Evolutionary conservation across 2,797 vertebrate species (phyloP), one percentile per base, ranked within the genome.

Genomic region (Rousettus madagascariensis): DNA sequence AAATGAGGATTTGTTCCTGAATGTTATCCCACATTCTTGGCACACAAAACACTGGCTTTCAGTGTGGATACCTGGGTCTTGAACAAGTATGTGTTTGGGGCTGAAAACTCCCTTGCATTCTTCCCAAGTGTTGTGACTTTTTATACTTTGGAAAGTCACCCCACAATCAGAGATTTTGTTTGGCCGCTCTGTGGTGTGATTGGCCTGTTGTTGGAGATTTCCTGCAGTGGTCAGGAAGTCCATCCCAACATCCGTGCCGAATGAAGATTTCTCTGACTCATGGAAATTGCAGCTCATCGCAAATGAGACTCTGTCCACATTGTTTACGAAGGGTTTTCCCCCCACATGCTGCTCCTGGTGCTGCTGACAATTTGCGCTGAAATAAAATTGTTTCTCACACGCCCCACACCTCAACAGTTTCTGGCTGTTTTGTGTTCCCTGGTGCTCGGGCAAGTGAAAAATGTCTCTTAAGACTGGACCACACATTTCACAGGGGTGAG

Each of bases 11-110:
- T 38, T 94, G 28, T 65, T 41, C 16, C 59, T 77, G 57, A 91
- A 94, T 51, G 43, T 22, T 61, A 95, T 97, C 22, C 95, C 96
- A 36, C 96, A 97, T 9, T 97, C 53, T 0, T 30, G 30, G 55
- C 96, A 98, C 28, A 74, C 49, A 15, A 97, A 97, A 1, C 91
- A 90, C 53, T 79, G 55, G 26, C 55, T 97, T 19, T 96, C 95
- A 1, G 86, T 88, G 72, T 96, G 96, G 1, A 87, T 36, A n/a
- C 94, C 92, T 24, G 90, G 86, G 51, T 95, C 95, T 55, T 92
- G 91, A 2, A 51, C 72, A 30, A 95, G 86, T 55, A 82, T 71
- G 17, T 93, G 90, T 65, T 95, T 86, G 9, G 75, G 49, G 6
- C 90, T 63, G 41, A 97, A 93, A 28, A 94, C 51, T 26, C 94